These are phyloP conservation scores for Galerucella pusilla DNA, from an alignment of 2,888 invertebrate species.

Conservation along the genomic window DNA sequence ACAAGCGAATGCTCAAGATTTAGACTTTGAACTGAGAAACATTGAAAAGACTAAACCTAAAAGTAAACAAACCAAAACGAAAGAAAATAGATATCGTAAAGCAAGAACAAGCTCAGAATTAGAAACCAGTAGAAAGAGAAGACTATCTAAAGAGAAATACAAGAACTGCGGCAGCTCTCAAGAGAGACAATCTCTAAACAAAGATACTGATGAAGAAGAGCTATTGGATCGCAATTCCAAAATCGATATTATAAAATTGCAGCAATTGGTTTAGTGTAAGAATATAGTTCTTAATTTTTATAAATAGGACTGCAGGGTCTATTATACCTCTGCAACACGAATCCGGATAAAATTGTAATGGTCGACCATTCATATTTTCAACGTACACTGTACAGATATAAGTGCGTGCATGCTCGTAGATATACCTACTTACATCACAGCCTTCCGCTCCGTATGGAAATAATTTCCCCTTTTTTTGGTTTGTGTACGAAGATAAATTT, in stretches of 20 bases:
- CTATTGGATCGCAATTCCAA: slow-evolving; percentile 42
- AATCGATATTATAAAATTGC: slow-evolving; percentile 36
- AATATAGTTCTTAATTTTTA: neutral
- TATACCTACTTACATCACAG: too few species aligned
- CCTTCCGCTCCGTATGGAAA: too few species aligned
- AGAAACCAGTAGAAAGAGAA: slow-evolving; percentile 47
- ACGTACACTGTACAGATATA: too few species aligned
- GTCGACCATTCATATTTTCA: too few species aligned
- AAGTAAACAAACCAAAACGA: slow-evolving; percentile 55
- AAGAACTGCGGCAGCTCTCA: slow-evolving; percentile 52
- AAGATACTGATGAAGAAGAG: slow-evolving; percentile 47
- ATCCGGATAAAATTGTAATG: too few species aligned
- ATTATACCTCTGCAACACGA: too few species aligned
- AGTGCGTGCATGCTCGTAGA: too few species aligned
- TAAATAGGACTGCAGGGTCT: too few species aligned
- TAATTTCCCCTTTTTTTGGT: too few species aligned
- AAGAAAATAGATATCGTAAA: slow-evolving; percentile 51
- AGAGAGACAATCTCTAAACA: slow-evolving; percentile 49
- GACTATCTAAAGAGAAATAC: slow-evolving; percentile 55
- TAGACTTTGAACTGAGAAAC: slow-evolving; percentile 51
- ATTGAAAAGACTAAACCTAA: slow-evolving; percentile 52
- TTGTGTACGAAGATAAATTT: too few species aligned
- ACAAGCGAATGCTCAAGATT: slow-evolving; percentile 70
- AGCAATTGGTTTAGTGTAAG: slow-evolving; percentile 7
- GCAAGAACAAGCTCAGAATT: slow-evolving; percentile 47